Conservation (phyloP, 2,797 vertebrate species). For the Knipowitschia caucasica region DNA sequence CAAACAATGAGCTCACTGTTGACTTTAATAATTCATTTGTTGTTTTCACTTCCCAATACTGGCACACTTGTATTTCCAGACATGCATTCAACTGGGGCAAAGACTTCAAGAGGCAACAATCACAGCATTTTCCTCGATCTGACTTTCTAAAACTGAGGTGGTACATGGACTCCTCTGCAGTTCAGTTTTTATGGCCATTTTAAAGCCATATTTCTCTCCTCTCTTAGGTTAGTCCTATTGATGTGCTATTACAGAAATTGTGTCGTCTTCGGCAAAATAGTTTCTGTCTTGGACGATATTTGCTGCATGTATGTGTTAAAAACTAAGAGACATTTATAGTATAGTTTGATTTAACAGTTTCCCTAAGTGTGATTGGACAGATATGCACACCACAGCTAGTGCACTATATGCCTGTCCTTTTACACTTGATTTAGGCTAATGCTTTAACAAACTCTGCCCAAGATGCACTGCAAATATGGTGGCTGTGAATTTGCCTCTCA, state of each 20-base stretch:
- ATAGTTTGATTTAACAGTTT: background rate
- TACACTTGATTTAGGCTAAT: constrained; percentile 4
- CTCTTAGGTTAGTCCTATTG: too few relatives aligned
- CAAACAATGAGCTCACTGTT: constrained; percentile 1
- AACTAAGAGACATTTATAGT: background rate
- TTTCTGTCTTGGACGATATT: too few relatives aligned
- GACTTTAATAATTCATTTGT: constrained; percentile 8
- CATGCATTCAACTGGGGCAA: background rate
- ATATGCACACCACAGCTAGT: background rate
- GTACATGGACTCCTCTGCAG: too few relatives aligned
- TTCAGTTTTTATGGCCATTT: too few relatives aligned
- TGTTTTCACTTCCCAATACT: constrained; percentile 8
- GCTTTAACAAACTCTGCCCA: constrained; percentile 14
- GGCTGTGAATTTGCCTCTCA: constrained; percentile 12
- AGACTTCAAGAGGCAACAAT: background rate
- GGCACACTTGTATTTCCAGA: constrained; percentile 5
- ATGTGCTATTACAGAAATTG: too few relatives aligned
- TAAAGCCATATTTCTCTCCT: too few relatives aligned
- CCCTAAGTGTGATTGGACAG: background rate
- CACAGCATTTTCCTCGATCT: background rate
- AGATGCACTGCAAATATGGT: constrained; percentile 14
- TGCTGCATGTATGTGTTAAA: too few relatives aligned
- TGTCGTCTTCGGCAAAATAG: too few relatives aligned
- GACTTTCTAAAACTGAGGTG: too few relatives aligned
- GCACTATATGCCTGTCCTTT: background rate